Conservation (phyloP, 2,113 vertebrate genomes). For the Plecotus auritus region DNA sequence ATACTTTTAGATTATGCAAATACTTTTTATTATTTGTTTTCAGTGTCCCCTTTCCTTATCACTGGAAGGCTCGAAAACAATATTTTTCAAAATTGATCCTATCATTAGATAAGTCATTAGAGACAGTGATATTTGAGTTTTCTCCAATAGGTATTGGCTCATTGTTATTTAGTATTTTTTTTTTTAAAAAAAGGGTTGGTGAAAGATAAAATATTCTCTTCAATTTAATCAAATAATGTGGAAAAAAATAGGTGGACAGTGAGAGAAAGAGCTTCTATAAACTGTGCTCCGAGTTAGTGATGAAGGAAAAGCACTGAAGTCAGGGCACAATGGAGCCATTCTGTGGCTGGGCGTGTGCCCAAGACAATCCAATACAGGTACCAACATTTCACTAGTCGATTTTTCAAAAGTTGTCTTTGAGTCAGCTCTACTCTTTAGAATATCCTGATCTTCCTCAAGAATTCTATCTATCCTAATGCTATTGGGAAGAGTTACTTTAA, state of each 20-base stretch:
- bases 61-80: neutral
- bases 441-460: neutral
- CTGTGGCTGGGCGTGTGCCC: neutral
- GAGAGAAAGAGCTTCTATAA: neutral
- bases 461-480: neutral
- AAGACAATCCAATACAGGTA: neutral
- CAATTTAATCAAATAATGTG: neutral
- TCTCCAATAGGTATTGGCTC: neutral
- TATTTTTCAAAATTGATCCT: neutral
- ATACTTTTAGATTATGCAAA: neutral
- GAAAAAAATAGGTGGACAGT: neutral
- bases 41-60: neutral
- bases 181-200: neutral
- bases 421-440: neutral
- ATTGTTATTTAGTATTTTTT: neutral
- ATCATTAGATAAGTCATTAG: neutral
- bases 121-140: neutral
- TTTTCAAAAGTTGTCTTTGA: neutral
- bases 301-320: neutral
- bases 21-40: neutral
- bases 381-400: neutral
- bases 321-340: neutral
- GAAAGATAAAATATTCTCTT: neutral
- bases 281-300: neutral
- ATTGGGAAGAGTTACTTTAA: conserved; percentile 37